Evolutionary conservation across 2,888 invertebrate species (phyloP).

Genomic region (Diadegma fenestrale): DNA sequence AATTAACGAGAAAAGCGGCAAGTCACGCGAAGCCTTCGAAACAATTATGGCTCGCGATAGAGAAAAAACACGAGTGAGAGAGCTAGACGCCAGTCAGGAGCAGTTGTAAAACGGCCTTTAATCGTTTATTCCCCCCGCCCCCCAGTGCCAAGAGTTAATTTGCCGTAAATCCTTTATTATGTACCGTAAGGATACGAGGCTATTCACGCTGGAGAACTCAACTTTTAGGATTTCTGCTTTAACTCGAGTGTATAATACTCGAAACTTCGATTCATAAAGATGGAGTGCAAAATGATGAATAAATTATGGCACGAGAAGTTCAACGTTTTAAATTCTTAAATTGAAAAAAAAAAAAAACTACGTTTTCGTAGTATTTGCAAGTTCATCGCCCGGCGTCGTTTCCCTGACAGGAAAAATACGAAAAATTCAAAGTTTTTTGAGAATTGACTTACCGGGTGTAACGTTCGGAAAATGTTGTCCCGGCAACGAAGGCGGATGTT

Average conservation of each 20-base stretch:
- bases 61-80: neutral
- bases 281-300: neutral
- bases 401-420: neutral
- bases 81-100: neutral
- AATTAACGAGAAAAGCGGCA: constrained; percentile 50
- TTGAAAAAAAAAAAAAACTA: no score
- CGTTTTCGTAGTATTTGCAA: neutral
- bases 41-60: constrained; percentile 4
- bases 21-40: constrained; percentile 19
- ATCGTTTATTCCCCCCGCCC: constrained; percentile 4
- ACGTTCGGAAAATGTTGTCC: constrained; percentile 88
- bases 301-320: neutral
- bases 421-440: neutral
- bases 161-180: constrained; percentile 16
- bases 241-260: neutral
- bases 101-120: constrained; percentile 34
- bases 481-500: constrained; percentile 89
- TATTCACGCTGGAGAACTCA: constrained; percentile 3
- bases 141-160: constrained; percentile 31
- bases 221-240: constrained; percentile 6
- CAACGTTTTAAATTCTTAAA: neutral
- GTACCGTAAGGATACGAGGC: constrained; percentile 5
- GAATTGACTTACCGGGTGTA: constrained; percentile 88
- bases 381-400: neutral
- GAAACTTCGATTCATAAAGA: neutral